phyloP scores from a whole-genome alignment of 2,797 vertebrate genomes.

The Hyperoplus lanceolatus region DNA sequence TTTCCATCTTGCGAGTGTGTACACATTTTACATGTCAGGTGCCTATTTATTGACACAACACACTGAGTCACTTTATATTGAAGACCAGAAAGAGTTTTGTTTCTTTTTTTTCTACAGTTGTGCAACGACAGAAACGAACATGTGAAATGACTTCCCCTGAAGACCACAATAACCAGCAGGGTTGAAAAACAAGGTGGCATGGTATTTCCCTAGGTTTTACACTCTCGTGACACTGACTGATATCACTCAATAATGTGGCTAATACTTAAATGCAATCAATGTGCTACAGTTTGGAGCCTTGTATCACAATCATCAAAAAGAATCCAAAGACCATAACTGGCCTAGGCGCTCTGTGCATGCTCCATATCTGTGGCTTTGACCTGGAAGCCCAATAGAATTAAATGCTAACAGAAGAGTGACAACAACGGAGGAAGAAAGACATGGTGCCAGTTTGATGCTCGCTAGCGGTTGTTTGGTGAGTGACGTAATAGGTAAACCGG shows the following conservation, averaged over 20 bases:
- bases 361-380: no score
- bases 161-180: constrained; percentile 13
- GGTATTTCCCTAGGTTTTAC: constrained; percentile 66
- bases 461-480: no score
- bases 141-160: constrained; percentile 45
- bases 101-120: constrained; percentile 6
- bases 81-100: background rate
- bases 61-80: background rate
- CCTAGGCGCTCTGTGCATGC: no score
- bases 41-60: background rate
- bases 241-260: background rate
- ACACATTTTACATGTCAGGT: constrained; percentile 24
- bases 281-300: background rate
- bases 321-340: no score
- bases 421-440: no score
- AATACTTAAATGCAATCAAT: background rate
- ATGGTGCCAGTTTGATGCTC: no score
- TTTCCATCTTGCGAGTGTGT: constrained; percentile 52
- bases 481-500: no score
- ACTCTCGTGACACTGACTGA: constrained; percentile 24
- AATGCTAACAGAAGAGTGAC: no score
- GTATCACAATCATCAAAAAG: background rate
- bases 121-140: constrained; percentile 29
- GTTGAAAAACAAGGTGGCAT: background rate
- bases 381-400: no score